phyloP scores from a whole-genome alignment of 2,888 invertebrate genomes.

The Trimorus sp. region DNA sequence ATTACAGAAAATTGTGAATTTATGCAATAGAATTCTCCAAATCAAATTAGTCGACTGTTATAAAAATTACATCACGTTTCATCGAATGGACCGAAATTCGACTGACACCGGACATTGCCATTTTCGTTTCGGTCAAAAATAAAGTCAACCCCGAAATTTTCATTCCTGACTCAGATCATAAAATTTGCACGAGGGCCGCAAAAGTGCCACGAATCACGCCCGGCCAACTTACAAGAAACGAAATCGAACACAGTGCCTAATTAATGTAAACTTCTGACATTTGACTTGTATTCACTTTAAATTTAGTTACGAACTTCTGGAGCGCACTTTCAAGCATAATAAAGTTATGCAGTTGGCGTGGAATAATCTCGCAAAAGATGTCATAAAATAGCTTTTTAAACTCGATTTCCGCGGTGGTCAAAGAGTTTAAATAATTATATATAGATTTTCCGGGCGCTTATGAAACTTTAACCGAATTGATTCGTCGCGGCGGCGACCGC shows the following conservation, averaged over 20 bases:
- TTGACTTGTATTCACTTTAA: conserved; percentile 54
- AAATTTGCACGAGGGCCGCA: no score
- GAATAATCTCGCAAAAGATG: conserved; percentile 61
- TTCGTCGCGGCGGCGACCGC: conserved; percentile 25
- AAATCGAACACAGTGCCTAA: conserved; percentile 47
- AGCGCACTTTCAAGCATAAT: conserved; percentile 50
- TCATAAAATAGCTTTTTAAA: conserved; percentile 59
- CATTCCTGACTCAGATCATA: no score
- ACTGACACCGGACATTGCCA: no score
- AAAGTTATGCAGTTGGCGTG: conserved; percentile 50
- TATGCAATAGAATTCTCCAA: no score
- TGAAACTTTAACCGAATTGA: conserved; percentile 50
- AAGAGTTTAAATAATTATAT: conserved; percentile 53
- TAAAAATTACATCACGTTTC: no score
- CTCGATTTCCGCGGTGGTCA: conserved; percentile 51
- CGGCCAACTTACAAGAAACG: no score
- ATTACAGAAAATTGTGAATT: no score
- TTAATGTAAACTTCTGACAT: conserved; percentile 55
- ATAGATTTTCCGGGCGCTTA: conserved; percentile 32
- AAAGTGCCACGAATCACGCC: no score
- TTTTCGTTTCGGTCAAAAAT: no score
- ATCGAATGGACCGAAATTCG: no score
- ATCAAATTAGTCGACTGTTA: no score
- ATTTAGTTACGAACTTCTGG: conserved; percentile 56
- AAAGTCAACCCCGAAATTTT: no score